Evolutionary conservation across 2,888 invertebrate species (phyloP), one percentile per base, ranked within the genome.

Genomic region (Apantesis nais): DNA sequence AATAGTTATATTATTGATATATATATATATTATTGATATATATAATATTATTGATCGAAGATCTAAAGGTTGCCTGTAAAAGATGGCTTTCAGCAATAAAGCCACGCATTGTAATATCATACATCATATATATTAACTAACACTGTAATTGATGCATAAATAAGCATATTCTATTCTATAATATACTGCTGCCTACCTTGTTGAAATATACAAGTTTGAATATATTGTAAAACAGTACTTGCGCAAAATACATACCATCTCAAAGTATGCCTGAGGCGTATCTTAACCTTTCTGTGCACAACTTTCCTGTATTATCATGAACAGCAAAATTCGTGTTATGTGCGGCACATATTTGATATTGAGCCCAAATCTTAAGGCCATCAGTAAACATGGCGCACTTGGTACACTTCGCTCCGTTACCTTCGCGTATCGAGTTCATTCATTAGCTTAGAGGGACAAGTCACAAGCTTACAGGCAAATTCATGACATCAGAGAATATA

Each of bases 371-470:
- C 69, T 66, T 72, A 60, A 34, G 70, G 75, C 68, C 68, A 81
- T 81, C 79, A 82, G 82, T 68, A 76, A 74, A 79, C 78, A 81
- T 82, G 71, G 72, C 82, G 76, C 65, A 74, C 71, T 77, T 76
- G 74, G 68, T 58, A 66, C 66, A 62, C 66, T 66, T 55, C 58
- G 74, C 72, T 69, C 76, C 78, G 71, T 76, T 76, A 79, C 80
- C 81, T 79, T 75, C 75, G 63, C 78, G 73, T 78, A 83, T 81
- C 80, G 80, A 73, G 71, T 77, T 75, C 74, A 77, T 78, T 84
- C 80, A 84, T 84, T 83, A 80, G 71, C 16, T 68, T 62, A 62
- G 52, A 58, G 75, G 74, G 22, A 22, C 73, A 80, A 80, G 75
- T 67, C 55, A 82, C 9, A 55, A 19, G n/a, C 66, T 73, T 11